Base-by-base conservation (phyloP, 2,888 invertebrate genomes). In the Isotomurus palustris region DNA sequence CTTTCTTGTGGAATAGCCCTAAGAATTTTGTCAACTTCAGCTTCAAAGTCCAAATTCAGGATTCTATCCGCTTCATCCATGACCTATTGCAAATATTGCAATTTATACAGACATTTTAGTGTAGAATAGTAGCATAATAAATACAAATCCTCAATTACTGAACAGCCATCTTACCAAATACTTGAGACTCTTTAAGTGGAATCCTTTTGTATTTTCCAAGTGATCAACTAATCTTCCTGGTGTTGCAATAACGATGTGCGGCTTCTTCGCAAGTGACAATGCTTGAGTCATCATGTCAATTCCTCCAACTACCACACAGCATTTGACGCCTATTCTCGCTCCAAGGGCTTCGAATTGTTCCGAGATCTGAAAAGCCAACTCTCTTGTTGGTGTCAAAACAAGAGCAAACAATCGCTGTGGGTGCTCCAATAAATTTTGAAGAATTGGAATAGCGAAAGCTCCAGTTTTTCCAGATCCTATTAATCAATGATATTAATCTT, bases 11-110 rank as follows among this genome's bases (percentile, higher is more conserved):
- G 97, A 54, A 99, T 86, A 0, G 86, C 88, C 73, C 87, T 86
- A 2, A 99, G 77, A 56, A 99, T 96, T 78, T 96, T 96, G 76
- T 96, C 93, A 0, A 96, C 86, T 78, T 99, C 99, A 12, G 88
- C 86, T 78, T 97, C 97, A 74, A 99, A 99, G 74, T 99, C 99
- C 94, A 96, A 93, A 75, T 97, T 97, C 2, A 99, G 80, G 69
- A 99, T 99, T 67, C 97, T 83, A 77, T 99, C 99, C 0, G 99
- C 99, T 82, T 99, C 99, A 72, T 99, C 99, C 94, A 99, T 94
- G 0, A 97, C 89, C 83, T 88, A 21, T 35, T 22, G 49, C 5
- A 14, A 38, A 38, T 49, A 24, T 44, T n/a, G n/a, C n/a, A n/a
- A n/a, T n/a, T n/a, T n/a, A n/a, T n/a, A n/a, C n/a, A n/a, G n/a